A percentile compares a stretch with the other conserved stretches of the same genome.
Evolutionary conservation across 2,888 invertebrate genomes (phyloP).

Genomic region (Hemaris fuciformis): DNA sequence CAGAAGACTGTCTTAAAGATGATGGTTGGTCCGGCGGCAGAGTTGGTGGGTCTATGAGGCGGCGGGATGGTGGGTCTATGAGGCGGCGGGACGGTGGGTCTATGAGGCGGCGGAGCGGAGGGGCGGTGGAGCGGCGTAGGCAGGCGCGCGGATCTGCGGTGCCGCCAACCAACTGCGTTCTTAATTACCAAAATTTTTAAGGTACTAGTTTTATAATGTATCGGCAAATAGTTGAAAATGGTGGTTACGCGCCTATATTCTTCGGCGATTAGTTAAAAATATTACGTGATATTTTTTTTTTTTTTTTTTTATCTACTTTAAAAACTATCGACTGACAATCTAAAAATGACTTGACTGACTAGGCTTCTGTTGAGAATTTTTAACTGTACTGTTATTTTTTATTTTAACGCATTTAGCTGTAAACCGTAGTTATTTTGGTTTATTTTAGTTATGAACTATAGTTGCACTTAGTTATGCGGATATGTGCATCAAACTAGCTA

Average conservation of each 20-base stretch:
- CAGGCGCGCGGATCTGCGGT: not conserved
- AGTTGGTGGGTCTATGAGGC: constrained; percentile 23
- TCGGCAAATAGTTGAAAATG: constrained; percentile 9
- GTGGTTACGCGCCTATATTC: not conserved
- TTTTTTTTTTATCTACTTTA: constrained; percentile 16
- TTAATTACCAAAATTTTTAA: constrained; percentile 45
- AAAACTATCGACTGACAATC: constrained; percentile 16
- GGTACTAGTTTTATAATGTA: constrained; percentile 30
- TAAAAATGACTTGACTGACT: constrained; percentile 27
- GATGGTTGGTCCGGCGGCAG: constrained; percentile 41
- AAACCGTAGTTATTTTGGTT: constrained; percentile 12
- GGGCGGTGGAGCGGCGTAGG: not conserved
- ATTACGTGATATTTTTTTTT: constrained; percentile 25
- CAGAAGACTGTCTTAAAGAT: constrained; percentile 79
- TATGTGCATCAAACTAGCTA: constrained; percentile 43
- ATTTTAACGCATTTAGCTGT: constrained; percentile 14
- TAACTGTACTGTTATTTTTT: constrained; percentile 15
- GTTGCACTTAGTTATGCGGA: constrained; percentile 34
- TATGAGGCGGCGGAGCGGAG: not conserved
- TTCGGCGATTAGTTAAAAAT: constrained; percentile 24
- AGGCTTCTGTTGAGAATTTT: constrained; percentile 17
- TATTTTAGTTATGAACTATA: constrained; percentile 9
- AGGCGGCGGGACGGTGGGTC: not conserved
- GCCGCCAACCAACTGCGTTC: constrained; percentile 18
- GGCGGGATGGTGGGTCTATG: not conserved